A percentile compares a stretch with the other conserved stretches of the same genome.
phyloP scores from a whole-genome alignment of 2,797 vertebrate genomes.

The Menidia menidia region DNA sequence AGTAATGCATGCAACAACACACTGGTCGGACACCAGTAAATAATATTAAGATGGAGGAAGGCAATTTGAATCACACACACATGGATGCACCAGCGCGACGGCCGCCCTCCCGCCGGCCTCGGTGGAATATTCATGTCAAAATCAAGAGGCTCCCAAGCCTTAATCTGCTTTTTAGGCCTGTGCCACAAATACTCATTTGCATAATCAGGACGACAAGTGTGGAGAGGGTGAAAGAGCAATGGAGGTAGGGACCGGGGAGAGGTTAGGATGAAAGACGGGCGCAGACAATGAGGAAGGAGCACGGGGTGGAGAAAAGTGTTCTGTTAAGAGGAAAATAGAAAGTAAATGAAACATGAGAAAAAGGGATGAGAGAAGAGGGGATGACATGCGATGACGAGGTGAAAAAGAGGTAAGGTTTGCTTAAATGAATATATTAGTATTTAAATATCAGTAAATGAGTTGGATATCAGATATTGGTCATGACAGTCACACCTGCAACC shows the following conservation, averaged over 20 bases:
- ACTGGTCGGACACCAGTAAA: slow-evolving; percentile 29
- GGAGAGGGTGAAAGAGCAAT: slow-evolving; percentile 77
- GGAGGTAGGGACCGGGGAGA: slow-evolving; percentile 22
- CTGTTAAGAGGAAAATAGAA: slow-evolving; percentile 5
- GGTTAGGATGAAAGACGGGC: slow-evolving; percentile 20
- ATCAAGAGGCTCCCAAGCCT: slow-evolving; percentile 76
- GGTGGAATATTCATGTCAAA: slow-evolving; percentile 81
- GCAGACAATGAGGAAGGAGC: slow-evolving; percentile 10
- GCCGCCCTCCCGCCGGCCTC: slow-evolving; percentile 69
- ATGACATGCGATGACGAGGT: neutral
- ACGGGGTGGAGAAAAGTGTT: slow-evolving; percentile 9
- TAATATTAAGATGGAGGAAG: slow-evolving; percentile 33
- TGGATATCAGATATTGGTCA: slow-evolving; percentile 79
- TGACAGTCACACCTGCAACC: slow-evolving; percentile 90
- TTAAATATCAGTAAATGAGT: slow-evolving; percentile 7
- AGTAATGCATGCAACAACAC: slow-evolving; percentile 28
- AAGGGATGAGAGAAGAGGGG: slow-evolving; percentile 1
- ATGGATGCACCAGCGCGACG: slow-evolving; percentile 61
- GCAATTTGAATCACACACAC: slow-evolving; percentile 18
- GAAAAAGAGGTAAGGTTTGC: neutral
- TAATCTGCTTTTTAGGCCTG: slow-evolving; percentile 85
- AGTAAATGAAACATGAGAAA: neutral
- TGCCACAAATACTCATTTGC: slow-evolving; percentile 80
- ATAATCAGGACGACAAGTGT: slow-evolving; percentile 88
- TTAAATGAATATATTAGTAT: slow-evolving; percentile 13